Percentiles rank a stretch among this genome's conserved stretches.
These are phyloP conservation scores for Naso thynnoides DNA, from an alignment of 2,797 vertebrate genomes.

Conservation along the genomic window DNA sequence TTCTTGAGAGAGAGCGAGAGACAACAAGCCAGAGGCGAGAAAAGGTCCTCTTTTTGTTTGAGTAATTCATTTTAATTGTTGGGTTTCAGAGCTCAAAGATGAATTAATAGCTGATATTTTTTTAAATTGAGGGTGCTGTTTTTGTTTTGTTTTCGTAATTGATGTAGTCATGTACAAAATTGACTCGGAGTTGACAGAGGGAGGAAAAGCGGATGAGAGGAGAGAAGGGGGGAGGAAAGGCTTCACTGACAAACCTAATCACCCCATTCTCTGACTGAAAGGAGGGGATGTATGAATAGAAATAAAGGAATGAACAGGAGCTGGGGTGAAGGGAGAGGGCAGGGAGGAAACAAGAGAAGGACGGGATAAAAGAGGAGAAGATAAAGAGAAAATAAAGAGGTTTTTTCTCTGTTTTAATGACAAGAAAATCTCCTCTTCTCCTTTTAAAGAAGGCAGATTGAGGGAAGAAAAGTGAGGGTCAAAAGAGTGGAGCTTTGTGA, in stretches of 20 bases:
- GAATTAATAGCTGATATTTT: slow-evolving; percentile 57
- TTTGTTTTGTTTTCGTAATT: slow-evolving; percentile 61
- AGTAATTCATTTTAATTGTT: slow-evolving; percentile 61
- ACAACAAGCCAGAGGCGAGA: slow-evolving; percentile 44
- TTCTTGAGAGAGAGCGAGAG: slow-evolving; percentile 49
- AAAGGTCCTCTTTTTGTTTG: slow-evolving; percentile 43
- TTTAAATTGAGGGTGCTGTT: slow-evolving; percentile 47
- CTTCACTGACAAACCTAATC: slow-evolving; percentile 46
- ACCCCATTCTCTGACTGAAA: slow-evolving; percentile 35
- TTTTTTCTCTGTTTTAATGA: slow-evolving; percentile 25
- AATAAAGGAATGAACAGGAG: slow-evolving; percentile 31
- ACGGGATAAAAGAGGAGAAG: slow-evolving; percentile 6
- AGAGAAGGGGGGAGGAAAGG: slow-evolving; percentile 21
- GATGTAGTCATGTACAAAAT: slow-evolving; percentile 55
- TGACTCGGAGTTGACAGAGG: slow-evolving; percentile 46
- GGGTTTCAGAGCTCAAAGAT: slow-evolving; percentile 47
- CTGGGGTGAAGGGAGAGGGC: slow-evolving; percentile 12
- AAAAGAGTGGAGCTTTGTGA: neutral
- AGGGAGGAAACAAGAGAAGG: slow-evolving; percentile 14
- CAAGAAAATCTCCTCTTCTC: neutral
- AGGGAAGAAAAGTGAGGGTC: slow-evolving; percentile 6
- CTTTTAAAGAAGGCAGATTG: neutral
- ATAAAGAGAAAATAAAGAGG: slow-evolving; percentile 2
- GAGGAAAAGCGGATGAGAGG: slow-evolving; percentile 23
- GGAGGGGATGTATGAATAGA: slow-evolving; percentile 37